These are phyloP conservation scores for Heliocidaris erythrogramma DNA, from an alignment of 35 echinoderm and acorn worm species.

Conservation along the genomic window DNA sequence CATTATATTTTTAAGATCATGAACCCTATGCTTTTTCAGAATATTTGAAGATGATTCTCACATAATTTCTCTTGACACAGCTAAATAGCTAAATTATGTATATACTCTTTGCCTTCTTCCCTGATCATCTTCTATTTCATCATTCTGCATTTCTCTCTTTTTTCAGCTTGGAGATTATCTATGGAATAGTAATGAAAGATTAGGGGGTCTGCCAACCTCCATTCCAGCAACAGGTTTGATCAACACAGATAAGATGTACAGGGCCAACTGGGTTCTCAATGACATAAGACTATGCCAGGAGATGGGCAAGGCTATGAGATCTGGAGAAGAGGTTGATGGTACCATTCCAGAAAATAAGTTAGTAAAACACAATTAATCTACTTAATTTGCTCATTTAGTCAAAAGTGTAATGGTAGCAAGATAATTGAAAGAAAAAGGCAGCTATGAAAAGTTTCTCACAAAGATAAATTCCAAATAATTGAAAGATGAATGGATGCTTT, in stretches of 20 bases:
- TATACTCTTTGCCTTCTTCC: not conserved
- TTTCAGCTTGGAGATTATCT: conserved; percentile 30
- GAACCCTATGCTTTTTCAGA: too few species aligned
- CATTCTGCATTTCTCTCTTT: not conserved
- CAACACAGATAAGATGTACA: conserved; percentile 78
- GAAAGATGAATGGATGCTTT: too few species aligned
- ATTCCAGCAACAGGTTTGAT: conserved; percentile 55
- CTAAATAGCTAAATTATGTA: too few species aligned
- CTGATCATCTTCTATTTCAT: not conserved
- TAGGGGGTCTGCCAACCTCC: not conserved
- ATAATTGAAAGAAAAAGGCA: too few species aligned
- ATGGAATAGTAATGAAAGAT: conserved; percentile 33
- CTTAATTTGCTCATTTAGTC: not conserved
- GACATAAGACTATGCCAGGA: conserved; percentile 77
- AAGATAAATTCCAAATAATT: too few species aligned
- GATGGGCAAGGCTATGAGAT: conserved; percentile 26
- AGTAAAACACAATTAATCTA: not conserved
- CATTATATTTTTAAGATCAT: too few species aligned
- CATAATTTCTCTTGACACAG: too few species aligned
- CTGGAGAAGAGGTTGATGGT: conserved; percentile 16
- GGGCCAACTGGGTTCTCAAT: conserved; percentile 71
- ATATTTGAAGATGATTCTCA: too few species aligned
- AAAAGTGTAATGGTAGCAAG: too few species aligned
- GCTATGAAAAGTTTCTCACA: too few species aligned
- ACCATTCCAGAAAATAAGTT: conserved; percentile 29